phyloP scores from a whole-genome alignment of 2,888 invertebrate genomes.

The Cantharis rustica region DNA sequence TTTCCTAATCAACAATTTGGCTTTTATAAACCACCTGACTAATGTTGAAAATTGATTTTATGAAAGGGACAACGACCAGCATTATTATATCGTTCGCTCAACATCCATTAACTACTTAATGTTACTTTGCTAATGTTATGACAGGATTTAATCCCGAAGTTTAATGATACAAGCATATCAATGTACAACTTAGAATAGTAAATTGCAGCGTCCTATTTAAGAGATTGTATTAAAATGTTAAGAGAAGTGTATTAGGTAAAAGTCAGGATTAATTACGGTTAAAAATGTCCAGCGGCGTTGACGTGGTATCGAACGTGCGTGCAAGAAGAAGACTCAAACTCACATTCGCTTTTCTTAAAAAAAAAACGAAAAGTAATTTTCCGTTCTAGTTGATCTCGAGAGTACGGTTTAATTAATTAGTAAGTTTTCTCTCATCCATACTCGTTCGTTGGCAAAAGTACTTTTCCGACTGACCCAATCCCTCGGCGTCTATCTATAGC shows the following conservation, averaged over 20 bases:
- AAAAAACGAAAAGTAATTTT: neutral
- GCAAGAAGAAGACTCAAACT: neutral
- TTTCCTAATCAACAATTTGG: constrained; percentile 1
- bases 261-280: neutral
- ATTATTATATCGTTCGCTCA: neutral
- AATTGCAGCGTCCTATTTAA: neutral
- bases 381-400: neutral
- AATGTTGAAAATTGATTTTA: neutral
- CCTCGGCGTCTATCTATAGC: constrained; percentile 13
- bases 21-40: neutral
- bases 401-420: neutral
- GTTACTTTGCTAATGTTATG: constrained; percentile 3
- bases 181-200: neutral
- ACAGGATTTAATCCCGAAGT: constrained; percentile 1
- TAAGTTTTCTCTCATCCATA: neutral
- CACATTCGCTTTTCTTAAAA: neutral
- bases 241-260: neutral
- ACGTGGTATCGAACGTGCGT: neutral
- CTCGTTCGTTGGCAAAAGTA: neutral
- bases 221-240: neutral
- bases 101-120: constrained; percentile 1
- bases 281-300: neutral
- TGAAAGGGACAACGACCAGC: neutral
- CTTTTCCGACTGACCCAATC: neutral
- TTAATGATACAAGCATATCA: neutral